Percentiles rank a stretch among this genome's conserved stretches.
These are phyloP conservation scores for Channa maculata DNA, from an alignment of 2,113 vertebrate genomes.

Conservation along the genomic window DNA sequence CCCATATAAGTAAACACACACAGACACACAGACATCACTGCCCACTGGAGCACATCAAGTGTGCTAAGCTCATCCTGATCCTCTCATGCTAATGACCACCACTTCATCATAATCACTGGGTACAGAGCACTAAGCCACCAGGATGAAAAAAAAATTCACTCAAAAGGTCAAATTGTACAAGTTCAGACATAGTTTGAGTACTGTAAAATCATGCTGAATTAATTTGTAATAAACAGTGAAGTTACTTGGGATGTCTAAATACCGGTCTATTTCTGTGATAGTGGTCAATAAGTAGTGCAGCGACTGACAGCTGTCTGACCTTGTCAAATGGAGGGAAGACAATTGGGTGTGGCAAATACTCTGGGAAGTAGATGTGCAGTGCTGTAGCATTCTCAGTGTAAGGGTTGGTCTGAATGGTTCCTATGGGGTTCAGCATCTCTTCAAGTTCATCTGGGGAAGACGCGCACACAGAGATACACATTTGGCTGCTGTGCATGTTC, in stretches of 20 bases:
- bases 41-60: slow-evolving; percentile 32
- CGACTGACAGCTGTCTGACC: slow-evolving; percentile 79
- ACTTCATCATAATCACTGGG: slow-evolving; percentile 52
- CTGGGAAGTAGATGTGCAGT: slow-evolving; percentile 92
- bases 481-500: background rate
- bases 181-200: background rate
- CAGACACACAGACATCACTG: slow-evolving; percentile 16
- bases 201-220: background rate
- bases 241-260: background rate
- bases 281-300: background rate
- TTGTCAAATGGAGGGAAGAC: slow-evolving; percentile 97
- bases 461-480: slow-evolving; percentile 11
- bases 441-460: slow-evolving; percentile 93
- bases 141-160: slow-evolving; percentile 12
- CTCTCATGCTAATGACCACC: slow-evolving; percentile 43
- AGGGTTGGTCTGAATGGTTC: slow-evolving; percentile 96
- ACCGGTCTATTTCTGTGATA: background rate
- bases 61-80: slow-evolving; percentile 48
- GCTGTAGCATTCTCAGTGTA: slow-evolving; percentile 96
- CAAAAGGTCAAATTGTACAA: background rate
- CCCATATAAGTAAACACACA: slow-evolving; percentile 4
- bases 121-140: slow-evolving; percentile 26
- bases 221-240: background rate
- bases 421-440: slow-evolving; percentile 99
- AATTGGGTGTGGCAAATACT: slow-evolving; percentile 88